Percentiles rank a stretch among this genome's conserved stretches.
These are phyloP conservation scores for Tetragonula carbonaria DNA, from an alignment of 2,888 invertebrate species.

Conservation along the genomic window DNA sequence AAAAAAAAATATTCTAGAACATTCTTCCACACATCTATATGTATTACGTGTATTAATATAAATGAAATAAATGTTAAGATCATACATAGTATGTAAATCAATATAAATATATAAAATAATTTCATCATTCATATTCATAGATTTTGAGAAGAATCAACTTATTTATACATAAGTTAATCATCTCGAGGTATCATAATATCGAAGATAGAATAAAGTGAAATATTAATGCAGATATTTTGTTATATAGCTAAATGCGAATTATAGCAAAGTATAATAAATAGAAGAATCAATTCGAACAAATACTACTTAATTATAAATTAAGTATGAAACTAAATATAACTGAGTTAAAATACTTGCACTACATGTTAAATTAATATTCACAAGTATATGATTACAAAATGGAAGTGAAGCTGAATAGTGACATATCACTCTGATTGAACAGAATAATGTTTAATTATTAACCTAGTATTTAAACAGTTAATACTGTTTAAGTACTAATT, in stretches of 20 bases:
- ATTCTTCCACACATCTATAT: constrained; percentile 2
- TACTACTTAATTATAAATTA: background rate
- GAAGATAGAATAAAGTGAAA: background rate
- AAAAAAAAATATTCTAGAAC: constrained; percentile 36
- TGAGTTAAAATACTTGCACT: background rate
- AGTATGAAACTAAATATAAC: background rate
- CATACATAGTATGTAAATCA: background rate
- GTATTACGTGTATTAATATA: background rate
- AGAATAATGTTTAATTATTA: too few species aligned
- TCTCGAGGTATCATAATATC: background rate
- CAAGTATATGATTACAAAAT: background rate
- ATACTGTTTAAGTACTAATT: too few species aligned
- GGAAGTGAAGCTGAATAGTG: background rate
- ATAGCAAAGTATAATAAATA: background rate
- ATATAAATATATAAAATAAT: background rate
- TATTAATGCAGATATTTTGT: background rate
- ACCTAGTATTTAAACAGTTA: too few species aligned
- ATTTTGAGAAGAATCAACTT: background rate
- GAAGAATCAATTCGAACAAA: background rate
- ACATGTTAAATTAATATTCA: background rate
- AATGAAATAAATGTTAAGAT: background rate
- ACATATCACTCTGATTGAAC: background rate
- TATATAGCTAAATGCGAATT: background rate
- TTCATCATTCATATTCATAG: background rate
- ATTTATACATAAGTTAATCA: background rate